Conservation (phyloP, 2,797 vertebrate genomes). For the Clarias fuscus region DNA sequence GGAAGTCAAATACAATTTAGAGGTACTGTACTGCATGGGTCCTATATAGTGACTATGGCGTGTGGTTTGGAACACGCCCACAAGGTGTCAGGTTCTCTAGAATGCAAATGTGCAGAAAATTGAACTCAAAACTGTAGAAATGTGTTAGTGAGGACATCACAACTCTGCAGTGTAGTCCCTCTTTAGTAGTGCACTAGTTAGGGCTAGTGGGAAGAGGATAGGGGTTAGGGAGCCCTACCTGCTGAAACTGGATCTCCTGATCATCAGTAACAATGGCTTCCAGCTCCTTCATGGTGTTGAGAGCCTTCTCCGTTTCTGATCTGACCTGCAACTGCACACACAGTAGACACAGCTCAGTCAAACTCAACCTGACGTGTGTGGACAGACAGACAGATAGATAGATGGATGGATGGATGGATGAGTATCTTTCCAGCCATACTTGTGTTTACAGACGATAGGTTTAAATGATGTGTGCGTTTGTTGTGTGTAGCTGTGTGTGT, state of each 20-base stretch:
- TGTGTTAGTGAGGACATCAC: neutral
- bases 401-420: no score
- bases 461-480: neutral
- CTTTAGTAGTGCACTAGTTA: neutral
- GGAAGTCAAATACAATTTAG: no score
- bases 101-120: no score
- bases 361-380: neutral
- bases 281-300: conserved; percentile 65
- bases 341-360: neutral
- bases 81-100: no score
- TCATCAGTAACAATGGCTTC: conserved; percentile 62
- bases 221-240: conserved; percentile 54
- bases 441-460: neutral
- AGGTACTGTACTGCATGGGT: no score
- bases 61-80: no score
- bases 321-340: conserved; percentile 61
- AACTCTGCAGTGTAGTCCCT: neutral
- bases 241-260: conserved; percentile 65
- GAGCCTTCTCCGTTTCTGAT: conserved; percentile 62
- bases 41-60: no score
- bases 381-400: no score
- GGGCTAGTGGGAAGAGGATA: neutral
- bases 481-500: neutral
- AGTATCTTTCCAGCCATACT: no score
- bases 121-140: no score